These are phyloP conservation scores for Penaeus japonicus DNA, from an alignment of 1,140 invertebrate species.

Conservation along the genomic window DNA sequence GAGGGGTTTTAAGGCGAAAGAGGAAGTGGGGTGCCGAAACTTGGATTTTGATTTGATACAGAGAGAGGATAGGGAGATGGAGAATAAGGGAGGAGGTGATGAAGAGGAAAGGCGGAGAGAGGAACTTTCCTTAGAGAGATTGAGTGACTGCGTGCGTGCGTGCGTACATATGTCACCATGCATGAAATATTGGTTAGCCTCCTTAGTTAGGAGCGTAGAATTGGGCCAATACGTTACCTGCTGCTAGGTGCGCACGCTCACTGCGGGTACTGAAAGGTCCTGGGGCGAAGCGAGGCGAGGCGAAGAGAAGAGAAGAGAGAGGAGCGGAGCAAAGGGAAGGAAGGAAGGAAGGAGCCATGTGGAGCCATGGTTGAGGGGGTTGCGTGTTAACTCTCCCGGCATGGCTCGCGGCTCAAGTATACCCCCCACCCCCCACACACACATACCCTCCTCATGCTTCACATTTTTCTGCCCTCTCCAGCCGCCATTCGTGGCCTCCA, in stretches of 20 bases:
- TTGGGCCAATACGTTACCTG: too few relatives aligned
- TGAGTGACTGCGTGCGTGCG: neutral
- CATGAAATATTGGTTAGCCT: neutral
- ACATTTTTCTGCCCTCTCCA: too few relatives aligned
- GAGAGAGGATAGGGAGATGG: neutral
- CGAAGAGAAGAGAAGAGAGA: neutral
- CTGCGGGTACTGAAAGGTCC: neutral
- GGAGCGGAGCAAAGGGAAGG: neutral
- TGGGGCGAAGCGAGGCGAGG: neutral
- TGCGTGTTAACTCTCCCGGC: neutral
- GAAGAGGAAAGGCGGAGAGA: neutral
- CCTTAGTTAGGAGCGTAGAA: too few relatives aligned
- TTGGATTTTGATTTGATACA: neutral
- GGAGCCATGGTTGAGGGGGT: neutral
- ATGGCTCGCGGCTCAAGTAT: too few relatives aligned
- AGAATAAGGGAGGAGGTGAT: neutral
- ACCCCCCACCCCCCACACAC: too few relatives aligned
- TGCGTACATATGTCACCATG: neutral
- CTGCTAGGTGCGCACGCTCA: too few relatives aligned
- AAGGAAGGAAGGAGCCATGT: neutral
- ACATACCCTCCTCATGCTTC: too few relatives aligned
- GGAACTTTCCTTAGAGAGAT: neutral
- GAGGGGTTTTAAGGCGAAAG: too few relatives aligned
- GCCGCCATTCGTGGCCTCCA: too few relatives aligned
- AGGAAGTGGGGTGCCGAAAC: neutral